These are phyloP conservation scores for Cyclargus thomasi DNA, from an alignment of 1,140 invertebrate species.

Conservation along the genomic window DNA sequence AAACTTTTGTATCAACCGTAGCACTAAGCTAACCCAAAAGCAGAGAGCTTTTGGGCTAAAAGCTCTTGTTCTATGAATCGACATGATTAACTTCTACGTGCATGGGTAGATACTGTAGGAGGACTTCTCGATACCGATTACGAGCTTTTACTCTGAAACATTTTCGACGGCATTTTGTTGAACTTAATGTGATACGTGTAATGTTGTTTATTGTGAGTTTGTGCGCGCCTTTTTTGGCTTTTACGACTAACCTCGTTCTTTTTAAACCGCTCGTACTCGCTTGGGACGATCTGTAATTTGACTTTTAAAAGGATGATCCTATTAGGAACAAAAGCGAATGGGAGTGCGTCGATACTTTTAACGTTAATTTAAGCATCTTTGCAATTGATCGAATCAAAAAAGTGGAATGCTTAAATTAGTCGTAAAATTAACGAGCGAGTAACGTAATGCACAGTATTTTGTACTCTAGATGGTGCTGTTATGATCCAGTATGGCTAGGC, in stretches of 20 bases:
- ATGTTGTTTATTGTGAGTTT: constrained; percentile 3
- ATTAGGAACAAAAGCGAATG: not conserved
- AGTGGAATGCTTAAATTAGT: not conserved
- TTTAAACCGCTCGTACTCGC: not conserved
- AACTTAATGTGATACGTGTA: not conserved
- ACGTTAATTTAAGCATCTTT: not conserved
- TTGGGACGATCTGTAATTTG: not conserved
- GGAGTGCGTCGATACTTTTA: not conserved
- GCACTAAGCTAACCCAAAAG: no score
- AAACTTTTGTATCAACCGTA: not conserved
- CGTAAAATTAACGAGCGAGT: not conserved
- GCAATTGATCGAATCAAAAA: not conserved
- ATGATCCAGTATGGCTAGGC: not conserved
- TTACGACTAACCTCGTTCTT: constrained; percentile 2
- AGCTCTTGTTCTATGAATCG: no score
- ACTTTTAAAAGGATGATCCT: not conserved
- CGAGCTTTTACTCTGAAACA: not conserved
- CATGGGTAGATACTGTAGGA: not conserved
- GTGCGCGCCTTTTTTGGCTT: not conserved
- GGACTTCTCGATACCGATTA: not conserved
- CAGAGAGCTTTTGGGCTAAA: no score
- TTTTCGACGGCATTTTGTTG: not conserved
- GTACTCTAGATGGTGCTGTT: not conserved
- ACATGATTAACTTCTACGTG: no score
- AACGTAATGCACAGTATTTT: not conserved